Percentiles rank a stretch among this genome's conserved stretches.
phyloP scores from a whole-genome alignment of 1,140 invertebrate species.

The Hermetia illucens region DNA sequence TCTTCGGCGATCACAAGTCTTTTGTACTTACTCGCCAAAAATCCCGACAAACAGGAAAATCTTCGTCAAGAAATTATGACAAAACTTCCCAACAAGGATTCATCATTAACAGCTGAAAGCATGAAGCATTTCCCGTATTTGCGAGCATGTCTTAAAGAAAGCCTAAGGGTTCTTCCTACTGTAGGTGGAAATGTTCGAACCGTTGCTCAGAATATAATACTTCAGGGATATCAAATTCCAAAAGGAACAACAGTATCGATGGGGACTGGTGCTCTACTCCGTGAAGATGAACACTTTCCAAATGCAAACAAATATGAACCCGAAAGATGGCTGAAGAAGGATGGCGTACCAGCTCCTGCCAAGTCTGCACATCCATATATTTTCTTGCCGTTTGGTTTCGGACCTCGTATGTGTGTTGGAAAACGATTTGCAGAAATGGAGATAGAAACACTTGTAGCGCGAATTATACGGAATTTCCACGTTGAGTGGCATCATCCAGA shows the following conservation, averaged over 20 bases:
- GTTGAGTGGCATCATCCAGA: conserved; percentile 1
- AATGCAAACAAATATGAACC: conserved; percentile 34
- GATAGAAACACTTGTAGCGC: not conserved
- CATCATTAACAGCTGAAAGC: conserved; percentile 32
- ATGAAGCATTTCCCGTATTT: conserved; percentile 40
- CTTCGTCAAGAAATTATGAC: conserved; percentile 42
- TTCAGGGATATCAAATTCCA: conserved; percentile 38
- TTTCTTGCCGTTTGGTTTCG: too few relatives aligned
- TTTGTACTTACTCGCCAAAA: conserved; percentile 23
- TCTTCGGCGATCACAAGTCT: not conserved
- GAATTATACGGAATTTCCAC: not conserved
- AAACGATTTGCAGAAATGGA: conserved; percentile 4
- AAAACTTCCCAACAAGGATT: conserved; percentile 27
- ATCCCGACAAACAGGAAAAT: conserved; percentile 47
- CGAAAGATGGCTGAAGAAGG: conserved; percentile 41
- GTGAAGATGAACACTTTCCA: conserved; percentile 30
- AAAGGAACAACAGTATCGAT: conserved; percentile 35
- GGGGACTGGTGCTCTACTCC: conserved; percentile 25
- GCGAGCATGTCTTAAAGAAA: conserved; percentile 44
- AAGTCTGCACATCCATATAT: too few relatives aligned
- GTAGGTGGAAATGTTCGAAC: conserved; percentile 30
- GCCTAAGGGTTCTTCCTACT: conserved; percentile 34
- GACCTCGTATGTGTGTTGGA: too few relatives aligned
- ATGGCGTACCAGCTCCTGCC: too few relatives aligned
- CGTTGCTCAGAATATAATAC: conserved; percentile 33